Evolutionary conservation across 2,797 vertebrate species (phyloP).

Genomic region (Phataginus tricuspis): DNA sequence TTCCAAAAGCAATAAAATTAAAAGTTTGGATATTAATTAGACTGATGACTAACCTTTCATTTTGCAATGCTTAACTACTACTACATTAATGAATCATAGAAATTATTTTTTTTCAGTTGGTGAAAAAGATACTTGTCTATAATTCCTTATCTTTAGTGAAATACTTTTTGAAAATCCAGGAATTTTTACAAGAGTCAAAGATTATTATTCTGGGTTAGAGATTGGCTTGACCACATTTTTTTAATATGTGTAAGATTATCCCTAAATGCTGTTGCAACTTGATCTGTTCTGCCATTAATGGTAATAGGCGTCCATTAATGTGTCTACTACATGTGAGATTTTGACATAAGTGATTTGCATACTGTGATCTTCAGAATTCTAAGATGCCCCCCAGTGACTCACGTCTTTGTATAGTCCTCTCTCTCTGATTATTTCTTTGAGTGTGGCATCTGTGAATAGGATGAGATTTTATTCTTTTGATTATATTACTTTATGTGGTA

Average conservation of each 20-base stretch:
- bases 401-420: not conserved
- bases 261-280: not conserved
- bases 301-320: not conserved
- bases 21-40: not conserved
- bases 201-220: not conserved
- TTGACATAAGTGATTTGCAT: not conserved
- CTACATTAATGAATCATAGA: not conserved
- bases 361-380: not conserved
- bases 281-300: not conserved
- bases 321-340: not conserved
- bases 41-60: not conserved
- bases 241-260: not conserved
- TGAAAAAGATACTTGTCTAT: not conserved
- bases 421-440: not conserved
- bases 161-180: not conserved
- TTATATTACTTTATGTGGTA: not conserved
- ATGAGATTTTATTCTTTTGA: not conserved
- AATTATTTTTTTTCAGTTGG: not conserved
- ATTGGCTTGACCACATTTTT: not conserved
- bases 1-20: not conserved
- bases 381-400: not conserved
- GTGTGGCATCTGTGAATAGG: not conserved
- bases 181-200: not conserved
- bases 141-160: not conserved
- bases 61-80: not conserved